These are phyloP conservation scores for Remorina albescens DNA, from an alignment of 2,797 vertebrate species.

Conservation along the genomic window DNA sequence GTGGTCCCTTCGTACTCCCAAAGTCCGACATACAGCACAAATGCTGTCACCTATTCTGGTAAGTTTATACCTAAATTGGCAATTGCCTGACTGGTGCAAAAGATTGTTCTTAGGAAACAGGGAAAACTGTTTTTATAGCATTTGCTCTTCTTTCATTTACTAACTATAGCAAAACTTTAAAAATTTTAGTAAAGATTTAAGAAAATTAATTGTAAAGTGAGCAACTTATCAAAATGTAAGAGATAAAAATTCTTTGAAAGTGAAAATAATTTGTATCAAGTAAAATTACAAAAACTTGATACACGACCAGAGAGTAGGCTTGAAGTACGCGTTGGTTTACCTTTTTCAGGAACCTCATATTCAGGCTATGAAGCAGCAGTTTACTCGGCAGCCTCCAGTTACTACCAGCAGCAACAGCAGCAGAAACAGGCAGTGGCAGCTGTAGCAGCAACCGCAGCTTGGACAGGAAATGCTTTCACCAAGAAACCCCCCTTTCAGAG, in stretches of 20 bases:
- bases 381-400: constrained; percentile 97
- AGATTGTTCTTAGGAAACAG: neutral
- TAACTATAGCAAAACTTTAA: no score
- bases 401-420: constrained; percentile 95
- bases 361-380: constrained; percentile 98
- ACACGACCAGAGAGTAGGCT: neutral
- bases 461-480: constrained; percentile 95
- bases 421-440: constrained; percentile 93
- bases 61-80: constrained; percentile 57
- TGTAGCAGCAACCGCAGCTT: constrained; percentile 93
- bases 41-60: constrained; percentile 98
- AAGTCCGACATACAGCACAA: constrained; percentile 97
- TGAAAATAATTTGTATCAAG: no score
- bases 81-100: neutral
- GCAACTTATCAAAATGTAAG: no score
- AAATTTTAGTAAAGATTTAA: no score
- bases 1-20: constrained; percentile 97
- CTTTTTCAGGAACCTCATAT: constrained; percentile 91
- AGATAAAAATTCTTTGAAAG: no score
- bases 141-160: no score
- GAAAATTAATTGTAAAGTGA: no score
- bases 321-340: neutral
- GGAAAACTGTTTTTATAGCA: no score
- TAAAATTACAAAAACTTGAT: no score
- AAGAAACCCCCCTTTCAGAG: constrained; percentile 97